Percentiles rank a stretch among this genome's conserved stretches.
Evolutionary conservation across 2,888 invertebrate genomes (phyloP).

Genomic region (Philereme vetulata): DNA sequence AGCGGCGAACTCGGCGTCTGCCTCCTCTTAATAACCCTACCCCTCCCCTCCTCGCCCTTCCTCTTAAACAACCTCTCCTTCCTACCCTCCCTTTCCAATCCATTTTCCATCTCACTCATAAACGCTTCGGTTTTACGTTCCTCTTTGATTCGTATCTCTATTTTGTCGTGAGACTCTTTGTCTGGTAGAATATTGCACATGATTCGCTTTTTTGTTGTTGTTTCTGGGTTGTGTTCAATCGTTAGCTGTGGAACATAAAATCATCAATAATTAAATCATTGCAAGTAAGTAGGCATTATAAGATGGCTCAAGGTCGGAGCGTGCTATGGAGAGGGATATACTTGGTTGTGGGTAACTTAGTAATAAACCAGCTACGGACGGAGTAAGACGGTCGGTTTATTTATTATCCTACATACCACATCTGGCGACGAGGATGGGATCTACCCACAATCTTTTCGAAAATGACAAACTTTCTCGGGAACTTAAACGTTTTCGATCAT

Average conservation of each 20-base stretch:
- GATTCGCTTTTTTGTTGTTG: slow-evolving; percentile 54
- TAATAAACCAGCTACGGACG: too few species aligned
- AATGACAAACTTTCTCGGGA: too few species aligned
- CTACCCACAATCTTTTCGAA: too few species aligned
- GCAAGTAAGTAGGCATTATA: too few species aligned
- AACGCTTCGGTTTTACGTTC: slow-evolving; percentile 50
- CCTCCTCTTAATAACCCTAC: slow-evolving; percentile 62
- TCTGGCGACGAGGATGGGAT: too few species aligned
- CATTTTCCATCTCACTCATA: slow-evolving; percentile 30
- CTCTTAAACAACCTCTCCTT: slow-evolving; percentile 76
- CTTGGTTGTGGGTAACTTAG: too few species aligned
- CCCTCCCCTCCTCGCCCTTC: slow-evolving; percentile 68
- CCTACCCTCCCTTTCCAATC: slow-evolving; percentile 46
- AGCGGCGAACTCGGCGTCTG: slow-evolving; percentile 69
- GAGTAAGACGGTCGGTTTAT: too few species aligned
- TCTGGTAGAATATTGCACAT: slow-evolving; percentile 42
- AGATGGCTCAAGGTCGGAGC: too few species aligned
- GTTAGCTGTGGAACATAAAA: slow-evolving; percentile 84
- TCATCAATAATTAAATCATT: too few species aligned
- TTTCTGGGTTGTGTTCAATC: slow-evolving; percentile 94
- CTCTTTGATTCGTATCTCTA: slow-evolving; percentile 8
- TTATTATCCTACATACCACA: too few species aligned
- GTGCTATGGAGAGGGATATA: too few species aligned
- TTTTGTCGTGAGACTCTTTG: slow-evolving; percentile 45
- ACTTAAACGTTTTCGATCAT: too few species aligned